A percentile compares a stretch with the other conserved stretches of the same genome.
These are phyloP conservation scores for Cichlasoma orientale DNA, from an alignment of 2,797 vertebrate genomes.

Conservation along the genomic window DNA sequence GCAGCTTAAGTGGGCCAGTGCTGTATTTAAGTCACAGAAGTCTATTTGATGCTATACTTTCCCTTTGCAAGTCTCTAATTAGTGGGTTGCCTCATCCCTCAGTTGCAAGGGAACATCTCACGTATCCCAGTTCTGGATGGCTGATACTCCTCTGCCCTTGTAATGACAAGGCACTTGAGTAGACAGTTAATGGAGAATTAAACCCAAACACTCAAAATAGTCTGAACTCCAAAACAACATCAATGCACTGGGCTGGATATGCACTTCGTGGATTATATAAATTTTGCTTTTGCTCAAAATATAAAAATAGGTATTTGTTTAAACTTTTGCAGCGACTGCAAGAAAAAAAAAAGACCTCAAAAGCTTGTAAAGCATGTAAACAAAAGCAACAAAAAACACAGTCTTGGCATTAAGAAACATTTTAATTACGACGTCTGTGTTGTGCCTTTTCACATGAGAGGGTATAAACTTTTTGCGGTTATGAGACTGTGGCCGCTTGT, in stretches of 20 bases:
- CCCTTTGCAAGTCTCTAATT: conserved; percentile 73
- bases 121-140: conserved; percentile 66
- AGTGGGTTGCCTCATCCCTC: conserved; percentile 69
- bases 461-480: not conserved
- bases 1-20: conserved; percentile 41
- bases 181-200: conserved; percentile 71
- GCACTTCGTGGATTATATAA: not conserved
- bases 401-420: not conserved
- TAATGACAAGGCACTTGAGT: conserved; percentile 80
- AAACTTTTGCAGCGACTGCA: not conserved
- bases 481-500: conserved; percentile 12
- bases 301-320: not conserved
- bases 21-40: conserved; percentile 62
- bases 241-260: not conserved
- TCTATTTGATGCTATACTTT: conserved; percentile 78
- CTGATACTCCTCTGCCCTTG: conserved; percentile 60
- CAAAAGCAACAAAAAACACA: not conserved
- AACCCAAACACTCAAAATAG: conserved; percentile 73
- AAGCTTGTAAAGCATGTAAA: not conserved
- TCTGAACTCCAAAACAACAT: conserved; percentile 56
- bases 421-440: not conserved
- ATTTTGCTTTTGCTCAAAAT: not conserved
- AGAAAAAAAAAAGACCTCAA: not conserved
- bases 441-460: not conserved
- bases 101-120: conserved; percentile 71